A percentile compares a stretch with the other conserved stretches of the same genome.
phyloP scores from a whole-genome alignment of 2,113 vertebrate species.

The Noturus placidus region DNA sequence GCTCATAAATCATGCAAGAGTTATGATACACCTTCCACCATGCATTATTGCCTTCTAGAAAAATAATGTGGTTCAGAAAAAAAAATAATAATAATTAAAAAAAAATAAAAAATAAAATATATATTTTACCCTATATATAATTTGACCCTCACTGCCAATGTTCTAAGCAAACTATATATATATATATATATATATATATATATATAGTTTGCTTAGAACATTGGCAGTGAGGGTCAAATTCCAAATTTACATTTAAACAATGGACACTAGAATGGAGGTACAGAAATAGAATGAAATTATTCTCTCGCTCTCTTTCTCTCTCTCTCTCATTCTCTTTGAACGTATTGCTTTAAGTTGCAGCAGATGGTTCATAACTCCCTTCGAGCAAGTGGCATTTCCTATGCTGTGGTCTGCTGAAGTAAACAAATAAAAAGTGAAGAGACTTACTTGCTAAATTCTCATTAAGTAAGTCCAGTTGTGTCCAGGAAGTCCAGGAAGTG shows the following conservation, averaged over 20 bases:
- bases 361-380: background rate
- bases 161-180: background rate
- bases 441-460: background rate
- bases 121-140: too few relatives aligned
- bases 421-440: background rate
- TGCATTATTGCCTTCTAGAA: background rate
- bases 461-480: background rate
- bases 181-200: too few relatives aligned
- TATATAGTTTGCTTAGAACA: background rate
- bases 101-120: too few relatives aligned
- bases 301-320: background rate
- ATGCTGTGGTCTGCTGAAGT: background rate
- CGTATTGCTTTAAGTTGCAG: background rate
- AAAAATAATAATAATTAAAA: too few relatives aligned
- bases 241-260: background rate
- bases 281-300: background rate
- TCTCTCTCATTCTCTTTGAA: background rate
- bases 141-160: background rate
- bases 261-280: background rate
- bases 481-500: too few relatives aligned
- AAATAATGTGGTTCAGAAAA: background rate
- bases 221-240: background rate
- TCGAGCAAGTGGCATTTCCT: background rate
- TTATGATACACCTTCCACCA: background rate
- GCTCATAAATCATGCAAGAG: conserved; percentile 13